Evolutionary conservation across 2,113 vertebrate genomes (phyloP).

Genomic region (Chionis minor): DNA sequence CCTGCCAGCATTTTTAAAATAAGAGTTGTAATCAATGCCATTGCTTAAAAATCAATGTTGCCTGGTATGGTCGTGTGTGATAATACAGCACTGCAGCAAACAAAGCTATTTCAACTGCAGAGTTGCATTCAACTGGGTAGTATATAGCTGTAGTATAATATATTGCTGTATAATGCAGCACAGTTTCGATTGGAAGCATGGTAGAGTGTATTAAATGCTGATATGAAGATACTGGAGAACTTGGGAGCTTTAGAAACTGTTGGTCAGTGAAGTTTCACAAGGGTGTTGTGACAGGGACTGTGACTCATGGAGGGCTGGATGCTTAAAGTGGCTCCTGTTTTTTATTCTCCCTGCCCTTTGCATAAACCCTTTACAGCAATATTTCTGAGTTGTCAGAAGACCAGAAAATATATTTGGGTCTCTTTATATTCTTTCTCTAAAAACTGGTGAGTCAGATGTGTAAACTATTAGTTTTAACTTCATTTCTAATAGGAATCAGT

Average conservation of each 20-base stretch:
- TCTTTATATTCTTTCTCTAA: neutral
- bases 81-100: slow-evolving; percentile 24
- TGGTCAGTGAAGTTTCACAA: neutral
- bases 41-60: slow-evolving; percentile 48
- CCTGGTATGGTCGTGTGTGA: neutral
- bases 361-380: neutral
- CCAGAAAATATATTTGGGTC: neutral
- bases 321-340: neutral
- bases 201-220: neutral
- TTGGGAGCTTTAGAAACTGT: neutral
- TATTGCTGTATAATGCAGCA: neutral
- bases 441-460: neutral
- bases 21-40: slow-evolving; percentile 27
- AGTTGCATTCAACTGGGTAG: neutral
- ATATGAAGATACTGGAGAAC: neutral
- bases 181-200: neutral
- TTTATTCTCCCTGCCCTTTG: neutral
- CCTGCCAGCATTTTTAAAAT: slow-evolving; percentile 17
- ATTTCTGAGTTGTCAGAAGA: neutral
- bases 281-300: neutral
- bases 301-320: neutral
- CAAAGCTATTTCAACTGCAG: neutral
- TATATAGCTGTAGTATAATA: neutral
- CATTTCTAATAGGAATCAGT: neutral
- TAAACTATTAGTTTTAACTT: neutral